phyloP scores from a whole-genome alignment of 2,888 invertebrate species.

The Opisthograptis luteolata region DNA sequence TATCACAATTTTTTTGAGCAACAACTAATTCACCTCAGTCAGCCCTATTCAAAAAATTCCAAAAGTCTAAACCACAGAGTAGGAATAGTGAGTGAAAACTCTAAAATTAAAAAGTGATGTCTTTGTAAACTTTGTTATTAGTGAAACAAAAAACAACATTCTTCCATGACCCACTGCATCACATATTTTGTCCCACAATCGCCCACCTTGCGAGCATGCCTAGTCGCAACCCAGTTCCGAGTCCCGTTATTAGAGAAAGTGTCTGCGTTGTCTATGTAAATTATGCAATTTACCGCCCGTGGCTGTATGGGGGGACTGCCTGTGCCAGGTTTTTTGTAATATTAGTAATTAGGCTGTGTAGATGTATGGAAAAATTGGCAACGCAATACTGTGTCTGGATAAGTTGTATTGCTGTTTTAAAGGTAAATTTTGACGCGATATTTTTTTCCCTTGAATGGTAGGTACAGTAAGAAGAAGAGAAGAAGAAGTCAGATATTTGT shows the following conservation, averaged over 20 bases:
- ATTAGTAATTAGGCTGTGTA: too few species aligned
- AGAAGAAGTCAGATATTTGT: too few species aligned
- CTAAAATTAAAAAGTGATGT: neutral
- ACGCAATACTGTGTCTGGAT: too few species aligned
- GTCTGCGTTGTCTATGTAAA: slow-evolving; percentile 78
- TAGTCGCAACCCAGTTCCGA: slow-evolving; percentile 64
- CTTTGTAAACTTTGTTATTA: neutral
- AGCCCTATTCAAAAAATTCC: neutral
- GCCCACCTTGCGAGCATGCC: slow-evolving; percentile 35
- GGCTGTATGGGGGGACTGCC: slow-evolving; percentile 27
- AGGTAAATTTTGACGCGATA: too few species aligned
- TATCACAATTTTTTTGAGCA: too few species aligned
- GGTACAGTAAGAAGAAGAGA: too few species aligned
- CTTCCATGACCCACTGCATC: slow-evolving; percentile 35
- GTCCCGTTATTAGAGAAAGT: slow-evolving; percentile 81
- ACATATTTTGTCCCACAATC: slow-evolving; percentile 24
- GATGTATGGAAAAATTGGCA: too few species aligned
- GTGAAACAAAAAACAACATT: slow-evolving; percentile 26
- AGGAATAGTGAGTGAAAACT: too few species aligned
- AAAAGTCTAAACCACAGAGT: too few species aligned
- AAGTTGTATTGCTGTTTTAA: too few species aligned
- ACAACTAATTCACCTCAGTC: neutral
- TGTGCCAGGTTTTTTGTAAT: neutral
- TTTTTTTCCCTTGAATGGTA: too few species aligned
- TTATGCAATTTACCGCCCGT: slow-evolving; percentile 70